These are phyloP conservation scores for Hydra vulgaris DNA, from an alignment of 30 jellyfish, hydroid and myxozoan species.

Conservation along the genomic window DNA sequence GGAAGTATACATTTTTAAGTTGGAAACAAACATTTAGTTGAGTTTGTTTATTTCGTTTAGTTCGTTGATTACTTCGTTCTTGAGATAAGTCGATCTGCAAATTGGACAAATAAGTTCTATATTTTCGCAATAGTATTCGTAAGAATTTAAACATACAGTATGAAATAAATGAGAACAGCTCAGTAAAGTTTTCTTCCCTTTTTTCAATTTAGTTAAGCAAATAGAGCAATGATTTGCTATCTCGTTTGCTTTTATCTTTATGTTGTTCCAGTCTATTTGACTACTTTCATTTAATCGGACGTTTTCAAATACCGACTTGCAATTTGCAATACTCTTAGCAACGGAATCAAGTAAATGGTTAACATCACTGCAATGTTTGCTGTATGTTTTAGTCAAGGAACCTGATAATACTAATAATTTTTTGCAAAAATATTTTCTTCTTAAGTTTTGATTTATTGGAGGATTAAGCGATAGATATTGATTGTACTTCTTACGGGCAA, in stretches of 20 bases:
- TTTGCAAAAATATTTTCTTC: conserved; percentile 14
- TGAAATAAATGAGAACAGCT: conserved; percentile 23
- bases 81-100: conserved; percentile 12
- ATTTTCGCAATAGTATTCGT: conserved; percentile 1
- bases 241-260: conserved; percentile 4
- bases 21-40: too few relatives aligned
- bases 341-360: not conserved
- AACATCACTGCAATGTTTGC: conserved; percentile 4
- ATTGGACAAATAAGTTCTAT: conserved; percentile 11
- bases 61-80: not conserved
- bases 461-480: not conserved
- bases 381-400: not conserved
- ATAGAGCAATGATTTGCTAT: conserved; percentile 14
- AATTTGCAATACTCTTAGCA: not conserved
- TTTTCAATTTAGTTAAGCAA: conserved; percentile 3
- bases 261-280: conserved; percentile 12
- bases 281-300: not conserved
- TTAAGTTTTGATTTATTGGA: not conserved
- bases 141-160: conserved; percentile 2
- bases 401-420: not conserved
- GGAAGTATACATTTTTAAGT: too few relatives aligned
- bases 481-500: conserved; percentile 6
- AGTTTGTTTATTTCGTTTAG: too few relatives aligned
- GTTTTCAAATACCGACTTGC: conserved; percentile 5
- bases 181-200: conserved; percentile 1